phyloP scores from a whole-genome alignment of 2,797 vertebrate genomes.

The Tapera naevia region DNA sequence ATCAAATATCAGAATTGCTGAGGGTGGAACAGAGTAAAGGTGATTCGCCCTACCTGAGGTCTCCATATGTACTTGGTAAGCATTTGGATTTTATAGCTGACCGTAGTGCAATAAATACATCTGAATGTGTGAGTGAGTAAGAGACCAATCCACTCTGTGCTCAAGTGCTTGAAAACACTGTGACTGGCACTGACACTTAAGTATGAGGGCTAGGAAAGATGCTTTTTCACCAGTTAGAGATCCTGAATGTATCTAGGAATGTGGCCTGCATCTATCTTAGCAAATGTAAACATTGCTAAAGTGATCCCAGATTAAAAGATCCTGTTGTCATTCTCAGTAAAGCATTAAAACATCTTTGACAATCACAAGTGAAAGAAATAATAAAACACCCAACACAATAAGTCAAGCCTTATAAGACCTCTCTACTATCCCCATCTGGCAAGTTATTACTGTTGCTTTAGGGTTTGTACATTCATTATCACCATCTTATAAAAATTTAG shows the following conservation, averaged over 20 bases:
- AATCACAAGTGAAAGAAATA: neutral
- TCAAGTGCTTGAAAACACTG: neutral
- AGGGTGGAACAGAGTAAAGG: conserved; percentile 34
- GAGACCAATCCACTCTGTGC: neutral
- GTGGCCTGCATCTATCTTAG: neutral
- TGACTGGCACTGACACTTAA: neutral
- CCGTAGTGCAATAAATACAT: neutral
- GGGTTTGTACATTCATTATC: neutral
- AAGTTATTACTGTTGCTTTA: neutral
- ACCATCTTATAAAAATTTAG: neutral
- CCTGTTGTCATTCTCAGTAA: neutral
- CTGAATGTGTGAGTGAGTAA: neutral
- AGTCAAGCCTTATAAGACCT: neutral
- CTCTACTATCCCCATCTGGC: neutral
- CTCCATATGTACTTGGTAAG: neutral
- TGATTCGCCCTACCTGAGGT: conserved; percentile 21
- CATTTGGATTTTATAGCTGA: neutral
- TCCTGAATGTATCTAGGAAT: neutral
- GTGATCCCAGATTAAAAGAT: neutral
- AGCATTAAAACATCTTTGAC: neutral
- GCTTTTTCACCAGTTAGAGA: neutral
- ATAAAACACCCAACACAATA: neutral
- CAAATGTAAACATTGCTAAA: neutral
- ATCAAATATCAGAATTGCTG: conserved; percentile 22
- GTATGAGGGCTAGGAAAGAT: neutral